Base-by-base conservation (phyloP, 1,140 invertebrate species). In the Meloidogyne hapla region DNA sequence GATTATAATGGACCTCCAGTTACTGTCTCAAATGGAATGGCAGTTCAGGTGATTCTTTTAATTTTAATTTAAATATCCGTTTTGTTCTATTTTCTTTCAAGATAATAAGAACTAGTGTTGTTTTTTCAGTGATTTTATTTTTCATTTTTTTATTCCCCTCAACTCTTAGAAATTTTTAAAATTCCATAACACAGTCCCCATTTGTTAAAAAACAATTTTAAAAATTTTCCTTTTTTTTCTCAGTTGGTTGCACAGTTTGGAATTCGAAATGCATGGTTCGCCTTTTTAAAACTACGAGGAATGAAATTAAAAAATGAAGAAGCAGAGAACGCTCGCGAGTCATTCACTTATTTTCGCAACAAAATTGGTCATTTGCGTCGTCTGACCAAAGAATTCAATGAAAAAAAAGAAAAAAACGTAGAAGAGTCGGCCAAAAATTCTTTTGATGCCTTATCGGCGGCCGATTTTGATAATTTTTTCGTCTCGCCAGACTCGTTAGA, bases 211-310 rank as follows among this genome's bases (percentile, higher is more conserved):
- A n/a, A n/a, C 33, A 33, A 33, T 33, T 33, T 33, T 33, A 33
- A 33, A 33, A 33, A 33, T 1, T 33, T 33, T 33, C 9, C 33
- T n/a, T 3, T 56, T n/a, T 45, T 56, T 21, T 56, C 71, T 23
- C 15, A 80, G 21, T 70, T 80, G 13, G 79, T 80, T 45, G 21
- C 40, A 28, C 71, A 80, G 33, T 80, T 80, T 75, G 79, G 79
- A 33, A 48, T 80, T 38, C 70, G 40, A 62, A 80, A 80, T 61
- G 79, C 79, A 23, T 80, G 79, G 79, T 69, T 42, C 65, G 79
- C 79, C 6, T 81, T 75, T 45, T 56, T 80, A 38, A 79, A 80
- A 56, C 72, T 80, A 26, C 74, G 79, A 21, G 79, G 79, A n/a
- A 69, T 76, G 69, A 80, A 79, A 25, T 38, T 80, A 28, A 68